Percentiles rank a stretch among this genome's conserved stretches.
These are phyloP conservation scores for Chalcosyrphus nemorum DNA, from an alignment of 2,888 invertebrate species.

Conservation along the genomic window DNA sequence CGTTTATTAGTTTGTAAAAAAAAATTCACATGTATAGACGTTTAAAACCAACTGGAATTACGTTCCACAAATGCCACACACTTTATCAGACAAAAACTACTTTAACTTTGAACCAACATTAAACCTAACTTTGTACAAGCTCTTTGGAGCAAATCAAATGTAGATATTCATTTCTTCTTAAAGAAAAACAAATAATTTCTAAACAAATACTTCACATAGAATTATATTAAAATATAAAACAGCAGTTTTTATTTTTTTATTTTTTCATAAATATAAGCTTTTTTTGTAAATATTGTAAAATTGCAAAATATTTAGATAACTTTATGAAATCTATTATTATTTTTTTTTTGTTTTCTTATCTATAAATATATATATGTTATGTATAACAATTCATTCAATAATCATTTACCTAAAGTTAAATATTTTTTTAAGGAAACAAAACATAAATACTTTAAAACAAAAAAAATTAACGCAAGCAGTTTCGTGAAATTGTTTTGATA, in stretches of 20 bases:
- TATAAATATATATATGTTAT: constrained; percentile 9
- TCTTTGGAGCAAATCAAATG: constrained; percentile 37
- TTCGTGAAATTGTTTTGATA: constrained; percentile 15
- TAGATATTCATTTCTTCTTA: constrained; percentile 35
- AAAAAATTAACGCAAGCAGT: not conserved
- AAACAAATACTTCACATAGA: constrained; percentile 11
- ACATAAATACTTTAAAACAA: constrained; percentile 8
- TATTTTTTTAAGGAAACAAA: constrained; percentile 12
- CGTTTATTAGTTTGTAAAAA: not conserved
- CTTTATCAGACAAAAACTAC: not conserved
- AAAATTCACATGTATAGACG: not conserved
- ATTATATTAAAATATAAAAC: constrained; percentile 7
- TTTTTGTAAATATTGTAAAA: constrained; percentile 70
- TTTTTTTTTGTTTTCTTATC: constrained; percentile 10
- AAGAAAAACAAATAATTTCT: not conserved
- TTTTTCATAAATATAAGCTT: constrained; percentile 50
- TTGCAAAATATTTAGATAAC: constrained; percentile 41
- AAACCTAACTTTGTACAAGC: constrained; percentile 52
- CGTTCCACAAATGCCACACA: not conserved
- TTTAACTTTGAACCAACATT: not conserved
- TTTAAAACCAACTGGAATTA: not conserved
- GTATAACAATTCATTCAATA: constrained; percentile 22
- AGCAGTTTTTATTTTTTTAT: constrained; percentile 49
- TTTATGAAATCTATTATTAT: constrained; percentile 3
- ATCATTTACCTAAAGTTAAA: constrained; percentile 28